phyloP scores from a whole-genome alignment of 2,113 vertebrate genomes.

The Psephotus haematonotus region DNA sequence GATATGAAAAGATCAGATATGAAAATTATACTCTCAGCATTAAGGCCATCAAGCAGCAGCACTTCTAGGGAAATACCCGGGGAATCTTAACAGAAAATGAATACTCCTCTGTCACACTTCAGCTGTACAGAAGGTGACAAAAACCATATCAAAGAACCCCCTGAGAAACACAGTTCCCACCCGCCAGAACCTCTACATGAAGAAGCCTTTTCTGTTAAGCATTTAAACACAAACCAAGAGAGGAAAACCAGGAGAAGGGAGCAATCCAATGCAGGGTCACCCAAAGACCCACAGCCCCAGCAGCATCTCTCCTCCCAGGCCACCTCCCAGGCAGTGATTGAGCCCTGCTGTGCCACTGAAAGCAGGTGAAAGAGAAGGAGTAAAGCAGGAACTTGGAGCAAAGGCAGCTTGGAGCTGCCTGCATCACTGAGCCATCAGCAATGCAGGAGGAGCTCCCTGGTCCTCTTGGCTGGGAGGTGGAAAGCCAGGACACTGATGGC shows the following conservation, averaged over 20 bases:
- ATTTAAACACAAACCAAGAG: background rate
- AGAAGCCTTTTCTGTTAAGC: rapidly evolving
- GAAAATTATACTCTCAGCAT: background rate
- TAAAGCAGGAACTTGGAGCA: rapidly evolving
- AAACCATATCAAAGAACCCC: background rate
- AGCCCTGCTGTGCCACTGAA: rapidly evolving
- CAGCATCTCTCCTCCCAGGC: background rate
- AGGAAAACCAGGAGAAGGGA: background rate
- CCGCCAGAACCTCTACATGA: rapidly evolving
- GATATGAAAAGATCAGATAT: background rate
- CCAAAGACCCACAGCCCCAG: background rate
- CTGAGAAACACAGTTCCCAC: background rate
- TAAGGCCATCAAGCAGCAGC: background rate
- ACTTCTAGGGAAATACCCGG: background rate
- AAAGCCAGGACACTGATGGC: background rate
- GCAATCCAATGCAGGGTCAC: background rate
- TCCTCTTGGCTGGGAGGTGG: background rate
- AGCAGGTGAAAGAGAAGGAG: background rate
- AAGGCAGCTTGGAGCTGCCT: background rate
- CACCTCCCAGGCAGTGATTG: background rate
- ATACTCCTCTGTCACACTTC: background rate
- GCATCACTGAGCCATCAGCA: background rate
- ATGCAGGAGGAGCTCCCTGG: background rate
- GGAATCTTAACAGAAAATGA: background rate
- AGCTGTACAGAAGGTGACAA: background rate